Evolutionary conservation across 2,888 invertebrate genomes (phyloP), one percentile per base, ranked within the genome.

Genomic region (Argynnis bischoffii): DNA sequence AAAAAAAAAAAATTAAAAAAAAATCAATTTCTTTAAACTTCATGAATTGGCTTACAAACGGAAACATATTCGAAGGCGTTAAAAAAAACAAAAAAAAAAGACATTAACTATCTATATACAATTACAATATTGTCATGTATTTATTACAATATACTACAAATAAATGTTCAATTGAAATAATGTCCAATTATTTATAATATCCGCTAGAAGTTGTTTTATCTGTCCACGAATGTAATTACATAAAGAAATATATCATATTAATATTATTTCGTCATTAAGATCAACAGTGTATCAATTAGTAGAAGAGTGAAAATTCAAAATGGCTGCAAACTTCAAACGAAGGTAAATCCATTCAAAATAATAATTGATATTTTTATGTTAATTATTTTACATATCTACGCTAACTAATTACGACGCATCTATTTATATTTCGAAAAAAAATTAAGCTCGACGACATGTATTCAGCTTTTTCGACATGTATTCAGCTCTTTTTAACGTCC

Each of bases 121-220:
- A 63, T 69, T 64, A 69, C 77, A 78, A 83, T 87, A 87, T 88
- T 88, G 88, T 88, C 88, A 88, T 87, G 83, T 80, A 83, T 82
- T 79, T 80, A 82, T 82, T 84, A 82, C 79, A 82, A 75, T 84
- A 81, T 77, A 69, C 77, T 80, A 82, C 69, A 75, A 35, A 61
- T 35, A 60, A 53, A 55, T 64, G 14, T 51, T 66, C 8, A 51
- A 35, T 60, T 66, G 53, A 63, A 68, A 65, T 55, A 57, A 63
- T 63, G 61, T 64, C 16, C 6, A 53, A 63, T 56, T 63, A 21
- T 47, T 26, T 18, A 13, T 16, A 51, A 26, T 13, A 46, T 63
- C 68, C 67, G 69, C 69, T 69, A 69, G 67, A 66, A 56, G 69
- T 57, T 65, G 63, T 26, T 26, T 26, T 26, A 26, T 26, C 26